phyloP scores from a whole-genome alignment of 2,797 vertebrate genomes.

The Pantherophis vulpinus region DNA sequence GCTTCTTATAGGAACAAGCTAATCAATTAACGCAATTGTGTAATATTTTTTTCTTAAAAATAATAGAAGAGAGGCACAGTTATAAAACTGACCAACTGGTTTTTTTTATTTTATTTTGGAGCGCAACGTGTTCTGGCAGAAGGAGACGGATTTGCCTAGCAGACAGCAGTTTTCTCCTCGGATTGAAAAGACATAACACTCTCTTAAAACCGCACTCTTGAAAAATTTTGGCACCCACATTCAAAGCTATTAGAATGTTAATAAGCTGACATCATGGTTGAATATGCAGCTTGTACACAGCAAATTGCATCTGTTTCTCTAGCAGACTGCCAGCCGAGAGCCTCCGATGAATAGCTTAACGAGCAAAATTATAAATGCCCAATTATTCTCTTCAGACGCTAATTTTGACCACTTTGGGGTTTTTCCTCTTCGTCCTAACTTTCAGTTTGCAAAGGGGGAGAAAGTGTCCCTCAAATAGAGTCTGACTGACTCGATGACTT shows the following conservation, averaged over 20 bases:
- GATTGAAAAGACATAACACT: neutral
- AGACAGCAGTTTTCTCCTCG: neutral
- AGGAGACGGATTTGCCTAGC: neutral
- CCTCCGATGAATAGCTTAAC: constrained; percentile 17
- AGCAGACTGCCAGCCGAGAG: constrained; percentile 42
- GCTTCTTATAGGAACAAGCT: neutral
- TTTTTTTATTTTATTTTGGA: neutral
- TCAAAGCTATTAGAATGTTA: neutral
- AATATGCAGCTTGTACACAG: neutral
- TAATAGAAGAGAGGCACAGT: neutral
- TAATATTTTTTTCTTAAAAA: neutral
- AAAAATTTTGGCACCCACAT: neutral
- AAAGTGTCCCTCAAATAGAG: neutral
- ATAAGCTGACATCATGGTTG: neutral
- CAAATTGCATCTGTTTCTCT: constrained; percentile 25
- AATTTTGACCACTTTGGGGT: neutral
- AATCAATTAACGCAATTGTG: neutral
- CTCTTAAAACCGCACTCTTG: neutral
- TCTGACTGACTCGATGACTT: neutral
- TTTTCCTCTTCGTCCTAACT: neutral
- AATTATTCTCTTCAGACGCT: neutral
- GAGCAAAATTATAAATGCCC: constrained; percentile 27
- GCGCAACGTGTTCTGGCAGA: neutral
- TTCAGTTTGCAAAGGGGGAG: neutral
- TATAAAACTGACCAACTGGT: neutral